Evolutionary conservation across 2,797 vertebrate species (phyloP).

Genomic region (Scarus forsteni): DNA sequence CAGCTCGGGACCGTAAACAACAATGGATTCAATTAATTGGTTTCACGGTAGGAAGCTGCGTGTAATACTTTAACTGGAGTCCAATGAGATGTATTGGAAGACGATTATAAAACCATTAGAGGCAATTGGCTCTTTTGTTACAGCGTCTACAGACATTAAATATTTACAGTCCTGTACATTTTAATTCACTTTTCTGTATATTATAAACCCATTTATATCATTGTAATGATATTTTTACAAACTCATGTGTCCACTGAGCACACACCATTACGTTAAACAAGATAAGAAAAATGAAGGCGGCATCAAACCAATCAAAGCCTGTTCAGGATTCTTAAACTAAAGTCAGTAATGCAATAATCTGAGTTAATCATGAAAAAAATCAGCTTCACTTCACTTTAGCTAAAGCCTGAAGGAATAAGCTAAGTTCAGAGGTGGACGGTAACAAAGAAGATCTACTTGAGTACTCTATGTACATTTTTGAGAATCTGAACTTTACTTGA

Average conservation of each 20-base stretch:
- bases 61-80: background rate
- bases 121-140: background rate
- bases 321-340: too few species aligned
- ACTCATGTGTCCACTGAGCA: background rate
- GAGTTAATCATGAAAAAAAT: too few species aligned
- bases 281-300: background rate
- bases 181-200: conserved; percentile 1
- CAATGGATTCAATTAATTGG: conserved; percentile 10
- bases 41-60: background rate
- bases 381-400: too few species aligned
- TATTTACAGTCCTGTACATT: background rate
- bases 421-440: too few species aligned
- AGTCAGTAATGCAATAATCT: too few species aligned
- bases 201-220: background rate
- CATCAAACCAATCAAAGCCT: background rate
- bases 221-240: background rate
- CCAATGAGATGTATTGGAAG: conserved; percentile 5
- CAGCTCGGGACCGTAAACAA: conserved; percentile 14
- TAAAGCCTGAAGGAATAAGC: too few species aligned
- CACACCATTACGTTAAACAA: background rate
- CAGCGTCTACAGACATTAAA: background rate
- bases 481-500: too few species aligned
- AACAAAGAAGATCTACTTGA: too few species aligned
- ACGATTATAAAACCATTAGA: conserved; percentile 19
- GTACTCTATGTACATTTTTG: too few species aligned